Percentiles rank a stretch among this genome's conserved stretches.
Conservation (phyloP, 2,888 invertebrate species). For the Lasioglossum oenotherae region DNA sequence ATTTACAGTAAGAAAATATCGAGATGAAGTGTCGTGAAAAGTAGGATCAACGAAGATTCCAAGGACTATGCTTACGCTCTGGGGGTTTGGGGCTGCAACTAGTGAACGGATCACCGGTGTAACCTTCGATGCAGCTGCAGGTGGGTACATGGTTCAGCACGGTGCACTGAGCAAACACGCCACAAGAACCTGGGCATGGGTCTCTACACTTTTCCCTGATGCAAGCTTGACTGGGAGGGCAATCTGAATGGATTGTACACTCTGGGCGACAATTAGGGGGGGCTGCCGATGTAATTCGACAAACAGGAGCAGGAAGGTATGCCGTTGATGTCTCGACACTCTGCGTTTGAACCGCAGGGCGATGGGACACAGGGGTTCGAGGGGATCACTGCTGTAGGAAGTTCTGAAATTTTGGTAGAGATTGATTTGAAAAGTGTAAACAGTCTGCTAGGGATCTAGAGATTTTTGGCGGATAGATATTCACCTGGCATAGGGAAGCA, state of each 20-base stretch:
- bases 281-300: conserved; percentile 89
- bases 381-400: conserved; percentile 87
- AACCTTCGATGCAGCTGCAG: conserved; percentile 92
- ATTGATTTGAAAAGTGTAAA: neutral
- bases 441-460: neutral
- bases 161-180: conserved; percentile 89
- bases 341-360: conserved; percentile 92
- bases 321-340: conserved; percentile 87
- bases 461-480: neutral
- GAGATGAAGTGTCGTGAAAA: neutral
- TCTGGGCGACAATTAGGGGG: conserved; percentile 91
- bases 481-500: conserved; percentile 84
- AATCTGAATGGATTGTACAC: conserved; percentile 89
- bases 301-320: conserved; percentile 91
- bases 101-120: conserved; percentile 93
- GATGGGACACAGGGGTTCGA: conserved; percentile 90
- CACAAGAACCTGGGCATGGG: conserved; percentile 91
- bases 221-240: conserved; percentile 89
- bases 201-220: conserved; percentile 92
- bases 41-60: neutral
- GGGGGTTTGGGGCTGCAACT: conserved; percentile 85
- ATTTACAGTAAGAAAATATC: neutral
- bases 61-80: conserved; percentile 47
- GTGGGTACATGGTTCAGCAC: conserved; percentile 93
- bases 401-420: conserved; percentile 84